Base-by-base conservation (phyloP, 2,797 vertebrate species). In the Cyclopterus lumpus region DNA sequence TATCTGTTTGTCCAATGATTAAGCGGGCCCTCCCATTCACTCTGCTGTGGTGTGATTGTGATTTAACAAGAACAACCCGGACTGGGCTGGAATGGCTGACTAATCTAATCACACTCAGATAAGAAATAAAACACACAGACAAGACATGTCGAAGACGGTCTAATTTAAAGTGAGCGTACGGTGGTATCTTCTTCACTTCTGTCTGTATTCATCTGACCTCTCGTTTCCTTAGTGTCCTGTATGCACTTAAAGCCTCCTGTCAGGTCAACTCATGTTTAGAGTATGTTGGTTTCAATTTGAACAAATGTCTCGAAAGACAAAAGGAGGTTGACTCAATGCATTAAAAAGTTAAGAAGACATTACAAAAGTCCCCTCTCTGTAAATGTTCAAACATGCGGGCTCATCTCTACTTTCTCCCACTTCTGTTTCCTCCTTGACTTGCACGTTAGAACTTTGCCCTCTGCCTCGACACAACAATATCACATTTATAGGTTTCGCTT, bases 71-170 rank as follows among this genome's bases (percentile, higher is more conserved):
- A 72, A 83, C 60, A 75, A 44, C 20, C 59, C 49, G 76, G 72
- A 81, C 70, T 30, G 6, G 20, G 58, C 73, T 71, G 44, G 84
- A 85, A 84, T 24, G 8, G 12, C 32, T 69, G 49, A 80, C 64
- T 88, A 42, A 89, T 88, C 81, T 89, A 80, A 91, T 89, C 86
- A 42, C 58, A 42, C 18, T 49, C 10, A 58, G 67, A 79, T 76
- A 75, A 14, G 36, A n/a, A 12, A 12, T 24, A 5, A 8, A 20
- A 40, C 53, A 46, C n/a, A 49, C 8, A 62, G 67, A 79, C 75
- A 73, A 14, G 40, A n/a, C 18, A 26, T 26, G 1, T 42, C 9
- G 20, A 22, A 34, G n/a, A 32, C 55, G 48, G 12, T 54, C 16
- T 28, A 22, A 8, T 48, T 8, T 20, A 48, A 22, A 49, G 12